Evolutionary conservation across 1,140 invertebrate genomes (phyloP).

Genomic region (Cheumatopsyche charites): DNA sequence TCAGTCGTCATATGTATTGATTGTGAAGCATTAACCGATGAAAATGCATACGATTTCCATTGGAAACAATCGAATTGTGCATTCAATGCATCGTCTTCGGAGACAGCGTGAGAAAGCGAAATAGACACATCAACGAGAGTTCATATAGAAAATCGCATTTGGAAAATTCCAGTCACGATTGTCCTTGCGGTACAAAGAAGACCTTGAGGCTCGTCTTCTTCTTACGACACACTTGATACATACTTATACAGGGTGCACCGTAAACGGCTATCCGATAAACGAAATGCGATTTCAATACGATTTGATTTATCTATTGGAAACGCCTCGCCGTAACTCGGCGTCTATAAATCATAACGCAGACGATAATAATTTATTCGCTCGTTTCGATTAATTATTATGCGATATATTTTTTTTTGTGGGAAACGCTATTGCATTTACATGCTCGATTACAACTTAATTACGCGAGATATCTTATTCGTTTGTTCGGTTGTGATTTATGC

Average conservation of each 20-base stretch:
- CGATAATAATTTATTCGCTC: conserved; percentile 15
- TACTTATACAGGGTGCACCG: background rate
- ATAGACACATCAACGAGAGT: too few species aligned
- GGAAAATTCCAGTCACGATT: conserved; percentile 38
- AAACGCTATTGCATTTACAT: conserved; percentile 15
- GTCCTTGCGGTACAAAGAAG: conserved; percentile 36
- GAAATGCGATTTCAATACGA: background rate
- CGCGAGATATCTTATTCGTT: conserved; percentile 6
- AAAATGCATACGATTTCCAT: too few species aligned
- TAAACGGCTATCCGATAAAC: background rate
- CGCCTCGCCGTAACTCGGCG: background rate
- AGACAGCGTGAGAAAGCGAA: too few species aligned
- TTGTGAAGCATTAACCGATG: too few species aligned
- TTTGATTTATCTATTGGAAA: conserved; percentile 7
- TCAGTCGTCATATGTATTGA: too few species aligned
- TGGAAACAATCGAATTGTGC: too few species aligned
- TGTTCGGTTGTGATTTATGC: too few species aligned
- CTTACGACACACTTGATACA: too few species aligned
- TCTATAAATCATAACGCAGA: conserved; percentile 10
- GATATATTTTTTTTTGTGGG: too few species aligned
- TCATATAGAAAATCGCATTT: too few species aligned
- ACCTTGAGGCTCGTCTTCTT: conserved; percentile 36
- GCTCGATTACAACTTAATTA: conserved; percentile 24
- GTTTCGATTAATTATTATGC: conserved; percentile 20
- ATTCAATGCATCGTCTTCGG: too few species aligned